Conservation (phyloP, 2,888 invertebrate genomes). For the Nomada ferruginata region DNA sequence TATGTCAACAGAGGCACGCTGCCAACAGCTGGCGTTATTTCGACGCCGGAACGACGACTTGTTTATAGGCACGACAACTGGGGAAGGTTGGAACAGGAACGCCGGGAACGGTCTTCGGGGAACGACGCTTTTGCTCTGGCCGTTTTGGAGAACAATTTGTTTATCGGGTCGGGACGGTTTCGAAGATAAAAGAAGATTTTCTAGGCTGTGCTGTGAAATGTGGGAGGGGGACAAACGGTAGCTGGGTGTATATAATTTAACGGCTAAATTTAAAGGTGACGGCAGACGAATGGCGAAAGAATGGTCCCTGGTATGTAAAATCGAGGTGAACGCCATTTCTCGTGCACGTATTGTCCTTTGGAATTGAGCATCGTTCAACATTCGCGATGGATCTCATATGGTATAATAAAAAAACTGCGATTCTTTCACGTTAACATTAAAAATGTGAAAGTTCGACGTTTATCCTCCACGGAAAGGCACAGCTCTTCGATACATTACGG, state of each 20-base stretch:
- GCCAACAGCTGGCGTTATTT: constrained; percentile 83
- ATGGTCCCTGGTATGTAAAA: no score
- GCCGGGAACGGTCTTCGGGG: constrained; percentile 62
- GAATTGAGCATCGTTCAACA: no score
- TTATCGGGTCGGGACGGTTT: constrained; percentile 47
- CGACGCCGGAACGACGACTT: constrained; percentile 81
- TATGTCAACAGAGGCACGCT: constrained; percentile 80
- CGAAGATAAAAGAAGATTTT: constrained; percentile 56
- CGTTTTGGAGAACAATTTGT: constrained; percentile 67
- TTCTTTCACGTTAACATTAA: no score
- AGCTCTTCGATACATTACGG: no score
- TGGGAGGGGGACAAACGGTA: constrained; percentile 13
- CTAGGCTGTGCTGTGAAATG: not conserved
- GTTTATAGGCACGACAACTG: constrained; percentile 76
- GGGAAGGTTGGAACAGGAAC: constrained; percentile 23
- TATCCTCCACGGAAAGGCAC: no score
- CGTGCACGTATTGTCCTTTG: no score
- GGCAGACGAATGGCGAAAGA: no score
- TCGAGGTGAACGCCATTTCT: no score
- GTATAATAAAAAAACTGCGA: no score
- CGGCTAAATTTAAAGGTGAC: constrained; percentile 54
- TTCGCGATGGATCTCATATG: no score
- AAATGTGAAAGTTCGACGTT: no score
- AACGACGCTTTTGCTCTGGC: constrained; percentile 48
- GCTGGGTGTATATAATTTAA: constrained; percentile 10